Evolutionary conservation across 2,113 vertebrate species (phyloP).

Genomic region (Gallinago jamesoni): DNA sequence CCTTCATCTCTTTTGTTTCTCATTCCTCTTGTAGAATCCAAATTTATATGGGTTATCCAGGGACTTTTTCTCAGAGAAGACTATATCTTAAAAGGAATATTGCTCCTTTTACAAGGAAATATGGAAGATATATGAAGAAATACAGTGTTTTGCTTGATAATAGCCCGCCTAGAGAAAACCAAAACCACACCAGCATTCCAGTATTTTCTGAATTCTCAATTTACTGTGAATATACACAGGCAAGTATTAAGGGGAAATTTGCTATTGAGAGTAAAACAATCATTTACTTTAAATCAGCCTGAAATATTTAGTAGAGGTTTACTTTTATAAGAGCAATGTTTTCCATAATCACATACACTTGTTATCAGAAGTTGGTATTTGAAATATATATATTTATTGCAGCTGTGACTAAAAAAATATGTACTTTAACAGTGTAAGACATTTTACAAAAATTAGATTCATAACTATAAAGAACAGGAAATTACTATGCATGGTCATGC

Average conservation of each 20-base stretch:
- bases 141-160: not conserved
- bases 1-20: not conserved
- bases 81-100: not conserved
- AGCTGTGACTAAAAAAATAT: not conserved
- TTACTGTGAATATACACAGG: not conserved
- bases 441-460: not conserved
- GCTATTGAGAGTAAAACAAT: not conserved
- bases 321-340: not conserved
- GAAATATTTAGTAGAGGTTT: not conserved
- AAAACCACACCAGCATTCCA: not conserved
- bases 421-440: not conserved
- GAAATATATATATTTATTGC: not conserved
- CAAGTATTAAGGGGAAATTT: not conserved
- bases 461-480: not conserved
- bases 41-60: not conserved
- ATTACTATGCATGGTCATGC: not conserved
- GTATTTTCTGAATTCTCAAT: not conserved
- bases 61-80: not conserved
- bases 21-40: not conserved
- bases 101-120: not conserved
- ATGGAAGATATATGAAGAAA: not conserved
- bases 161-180: not conserved
- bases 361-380: not conserved
- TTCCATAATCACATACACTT: not conserved
- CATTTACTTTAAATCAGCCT: not conserved